These are phyloP conservation scores for Garra rufa DNA, from an alignment of 2,113 vertebrate genomes.

Conservation along the genomic window DNA sequence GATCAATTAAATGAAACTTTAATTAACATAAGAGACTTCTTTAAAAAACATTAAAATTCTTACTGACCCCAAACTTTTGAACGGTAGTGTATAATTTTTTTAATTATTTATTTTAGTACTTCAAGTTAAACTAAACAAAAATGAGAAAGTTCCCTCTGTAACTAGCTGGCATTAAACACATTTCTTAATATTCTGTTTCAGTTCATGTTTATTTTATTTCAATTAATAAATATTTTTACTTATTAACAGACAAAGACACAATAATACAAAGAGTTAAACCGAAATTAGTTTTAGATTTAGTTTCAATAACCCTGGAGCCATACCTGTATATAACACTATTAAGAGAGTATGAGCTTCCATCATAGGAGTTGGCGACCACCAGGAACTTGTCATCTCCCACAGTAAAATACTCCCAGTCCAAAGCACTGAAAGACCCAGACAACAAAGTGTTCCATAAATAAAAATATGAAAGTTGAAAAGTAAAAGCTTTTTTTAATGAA, in stretches of 20 bases:
- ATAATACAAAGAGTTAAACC: too few species aligned
- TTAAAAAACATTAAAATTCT: too few species aligned
- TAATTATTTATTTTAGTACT: too few species aligned
- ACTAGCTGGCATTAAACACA: too few species aligned
- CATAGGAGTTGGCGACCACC: constrained; percentile 93
- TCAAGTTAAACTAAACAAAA: too few species aligned
- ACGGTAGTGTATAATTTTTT: too few species aligned
- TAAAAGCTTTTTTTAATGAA: background rate
- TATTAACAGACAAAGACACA: too few species aligned
- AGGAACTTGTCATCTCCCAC: constrained; percentile 91
- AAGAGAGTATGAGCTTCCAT: constrained; percentile 87
- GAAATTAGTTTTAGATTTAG: background rate
- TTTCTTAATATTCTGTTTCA: background rate
- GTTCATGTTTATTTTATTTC: background rate
- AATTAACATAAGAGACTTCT: too few species aligned
- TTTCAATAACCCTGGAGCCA: background rate
- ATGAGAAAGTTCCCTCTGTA: too few species aligned
- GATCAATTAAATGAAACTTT: too few species aligned
- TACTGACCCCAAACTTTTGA: too few species aligned
- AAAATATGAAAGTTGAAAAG: too few species aligned
- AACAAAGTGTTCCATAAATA: background rate
- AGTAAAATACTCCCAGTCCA: constrained; percentile 98
- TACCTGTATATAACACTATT: constrained; percentile 96
- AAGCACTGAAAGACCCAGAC: constrained; percentile 76
- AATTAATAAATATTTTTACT: background rate